Conservation (phyloP, 2,797 vertebrate genomes). For the Alauda arvensis region DNA sequence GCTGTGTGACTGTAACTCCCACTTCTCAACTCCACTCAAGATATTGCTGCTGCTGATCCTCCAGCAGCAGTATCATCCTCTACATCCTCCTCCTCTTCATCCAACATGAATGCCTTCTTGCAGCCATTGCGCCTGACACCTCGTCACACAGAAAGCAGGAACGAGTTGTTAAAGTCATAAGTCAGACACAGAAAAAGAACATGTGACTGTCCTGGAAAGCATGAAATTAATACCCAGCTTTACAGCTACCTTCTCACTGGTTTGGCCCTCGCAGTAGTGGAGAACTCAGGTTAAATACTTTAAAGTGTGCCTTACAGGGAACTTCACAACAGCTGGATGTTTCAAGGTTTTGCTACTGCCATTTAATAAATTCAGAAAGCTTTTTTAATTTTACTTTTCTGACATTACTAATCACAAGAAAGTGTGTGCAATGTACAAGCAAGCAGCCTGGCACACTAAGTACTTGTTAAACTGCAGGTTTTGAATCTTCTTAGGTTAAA, state of each 20-base stretch:
- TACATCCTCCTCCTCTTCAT: not conserved
- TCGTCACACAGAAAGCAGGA: not conserved
- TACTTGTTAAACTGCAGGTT: not conserved
- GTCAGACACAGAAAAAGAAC: not conserved
- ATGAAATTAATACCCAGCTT: not conserved
- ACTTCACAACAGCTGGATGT: not conserved
- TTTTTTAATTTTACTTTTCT: not conserved
- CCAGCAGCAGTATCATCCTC: not conserved
- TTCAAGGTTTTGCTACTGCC: not conserved
- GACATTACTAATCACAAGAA: not conserved
- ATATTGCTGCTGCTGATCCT: not conserved
- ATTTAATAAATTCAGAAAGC: not conserved
- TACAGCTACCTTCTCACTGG: not conserved
- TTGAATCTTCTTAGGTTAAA: not conserved
- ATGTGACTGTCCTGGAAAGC: not conserved
- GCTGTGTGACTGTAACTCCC: not conserved
- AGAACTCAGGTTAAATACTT: not conserved
- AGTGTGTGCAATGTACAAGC: not conserved
- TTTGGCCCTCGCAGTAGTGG: not conserved
- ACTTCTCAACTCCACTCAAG: not conserved
- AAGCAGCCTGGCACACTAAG: not conserved
- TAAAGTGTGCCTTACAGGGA: not conserved
- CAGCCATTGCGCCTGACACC: not conserved
- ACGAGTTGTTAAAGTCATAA: not conserved
- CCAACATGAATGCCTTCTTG: accelerated